Conservation (phyloP, 1,140 invertebrate genomes). For the Drosophila mayri region DNA sequence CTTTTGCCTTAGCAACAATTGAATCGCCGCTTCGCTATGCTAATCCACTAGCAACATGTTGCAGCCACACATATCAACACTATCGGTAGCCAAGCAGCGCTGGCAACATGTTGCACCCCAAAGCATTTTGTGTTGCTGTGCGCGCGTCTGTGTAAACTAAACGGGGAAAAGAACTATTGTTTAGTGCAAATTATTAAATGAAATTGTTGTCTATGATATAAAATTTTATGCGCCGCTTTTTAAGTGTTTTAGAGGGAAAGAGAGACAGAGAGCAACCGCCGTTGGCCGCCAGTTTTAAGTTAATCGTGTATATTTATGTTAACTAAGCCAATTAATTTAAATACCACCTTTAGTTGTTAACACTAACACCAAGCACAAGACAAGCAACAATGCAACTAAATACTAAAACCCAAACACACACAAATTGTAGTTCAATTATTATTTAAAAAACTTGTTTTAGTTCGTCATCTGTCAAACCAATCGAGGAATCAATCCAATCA, state of each 20-base stretch:
- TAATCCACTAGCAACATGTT: conserved; percentile 53
- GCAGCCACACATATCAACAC: conserved; percentile 57
- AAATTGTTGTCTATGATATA: conserved; percentile 78
- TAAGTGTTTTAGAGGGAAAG: conserved; percentile 44
- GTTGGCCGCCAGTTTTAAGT: conserved; percentile 27
- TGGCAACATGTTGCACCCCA: conserved; percentile 47
- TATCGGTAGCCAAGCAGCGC: conserved; percentile 16
- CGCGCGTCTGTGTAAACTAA: conserved; percentile 30
- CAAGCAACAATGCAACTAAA: conserved; percentile 76
- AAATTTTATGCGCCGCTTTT: conserved; percentile 71
- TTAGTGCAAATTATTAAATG: conserved; percentile 65
- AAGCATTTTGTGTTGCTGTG: conserved; percentile 59
- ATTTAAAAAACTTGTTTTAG: conserved; percentile 30
- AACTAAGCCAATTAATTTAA: conserved; percentile 49
- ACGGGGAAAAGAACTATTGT: conserved; percentile 46
- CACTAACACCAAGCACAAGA: conserved; percentile 63
- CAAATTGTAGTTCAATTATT: conserved; percentile 74
- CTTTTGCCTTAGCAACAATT: conserved; percentile 60
- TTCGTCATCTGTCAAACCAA: conserved; percentile 27
- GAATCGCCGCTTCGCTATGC: conserved; percentile 55
- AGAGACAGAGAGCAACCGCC: conserved; percentile 14
- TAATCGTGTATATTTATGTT: conserved; percentile 62
- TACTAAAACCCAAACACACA: conserved; percentile 42
- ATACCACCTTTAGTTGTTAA: conserved; percentile 44
- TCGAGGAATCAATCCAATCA: conserved; percentile 49